These are phyloP conservation scores for Poicephalus gulielmi DNA, from an alignment of 2,113 vertebrate genomes.

Conservation along the genomic window DNA sequence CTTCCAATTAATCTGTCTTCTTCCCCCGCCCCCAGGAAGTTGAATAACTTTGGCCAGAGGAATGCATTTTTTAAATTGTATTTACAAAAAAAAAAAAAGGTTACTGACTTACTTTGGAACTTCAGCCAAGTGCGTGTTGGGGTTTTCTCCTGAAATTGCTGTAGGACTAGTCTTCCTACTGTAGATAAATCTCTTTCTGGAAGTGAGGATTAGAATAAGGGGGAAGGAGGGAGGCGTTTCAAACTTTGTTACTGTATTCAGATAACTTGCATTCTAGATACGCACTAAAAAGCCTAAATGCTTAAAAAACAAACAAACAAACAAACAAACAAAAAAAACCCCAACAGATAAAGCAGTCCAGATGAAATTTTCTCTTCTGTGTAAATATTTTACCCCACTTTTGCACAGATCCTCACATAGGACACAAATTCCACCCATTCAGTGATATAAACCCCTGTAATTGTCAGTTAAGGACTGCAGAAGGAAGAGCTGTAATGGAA, in stretches of 20 bases:
- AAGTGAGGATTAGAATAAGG: not conserved
- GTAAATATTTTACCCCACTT: not conserved
- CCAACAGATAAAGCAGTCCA: not conserved
- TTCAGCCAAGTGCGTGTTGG: not conserved
- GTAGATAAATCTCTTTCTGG: not conserved
- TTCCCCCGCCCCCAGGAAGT: not conserved
- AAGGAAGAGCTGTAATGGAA: not conserved
- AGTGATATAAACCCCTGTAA: not conserved
- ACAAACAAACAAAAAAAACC: not conserved
- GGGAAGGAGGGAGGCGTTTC: rapidly evolving
- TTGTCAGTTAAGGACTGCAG: not conserved
- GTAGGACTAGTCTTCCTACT: not conserved
- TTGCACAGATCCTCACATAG: not conserved
- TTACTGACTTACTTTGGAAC: not conserved
- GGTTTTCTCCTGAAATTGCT: not conserved
- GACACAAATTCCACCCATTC: rapidly evolving
- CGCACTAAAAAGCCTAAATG: not conserved
- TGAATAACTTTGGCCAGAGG: not conserved
- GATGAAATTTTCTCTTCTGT: not conserved
- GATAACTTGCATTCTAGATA: not conserved
- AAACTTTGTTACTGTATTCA: not conserved
- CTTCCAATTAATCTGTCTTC: not conserved
- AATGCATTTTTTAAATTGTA: not conserved
- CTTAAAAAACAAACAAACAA: not conserved
- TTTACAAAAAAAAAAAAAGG: not conserved